These are phyloP conservation scores for Diabrotica balteata DNA, from an alignment of 2,888 invertebrate genomes.

Conservation along the genomic window DNA sequence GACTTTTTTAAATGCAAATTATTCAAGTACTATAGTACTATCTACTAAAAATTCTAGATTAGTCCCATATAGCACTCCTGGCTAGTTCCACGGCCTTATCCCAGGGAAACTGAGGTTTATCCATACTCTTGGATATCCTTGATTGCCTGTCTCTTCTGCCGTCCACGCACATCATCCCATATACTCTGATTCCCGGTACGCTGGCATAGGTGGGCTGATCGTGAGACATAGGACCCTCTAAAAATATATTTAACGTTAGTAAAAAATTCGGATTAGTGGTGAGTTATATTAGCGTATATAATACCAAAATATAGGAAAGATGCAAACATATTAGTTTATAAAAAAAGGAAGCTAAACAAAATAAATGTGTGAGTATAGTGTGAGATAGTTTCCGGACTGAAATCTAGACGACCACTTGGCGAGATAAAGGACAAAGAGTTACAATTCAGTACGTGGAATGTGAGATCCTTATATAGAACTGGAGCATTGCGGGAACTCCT, in stretches of 20 bases:
- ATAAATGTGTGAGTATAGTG: not conserved
- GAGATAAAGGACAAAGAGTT: too few species aligned
- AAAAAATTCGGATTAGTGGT: too few species aligned
- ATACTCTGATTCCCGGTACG: constrained; percentile 91
- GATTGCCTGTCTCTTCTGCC: constrained; percentile 57
- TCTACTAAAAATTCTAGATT: constrained; percentile 27
- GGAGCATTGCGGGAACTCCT: too few species aligned
- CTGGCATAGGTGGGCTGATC: constrained; percentile 94
- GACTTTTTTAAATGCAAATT: constrained; percentile 5
- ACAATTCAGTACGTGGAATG: too few species aligned
- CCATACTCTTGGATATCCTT: constrained; percentile 59
- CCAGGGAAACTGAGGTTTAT: constrained; percentile 76
- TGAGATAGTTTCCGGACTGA: too few species aligned
- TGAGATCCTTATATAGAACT: too few species aligned
- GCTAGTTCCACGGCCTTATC: constrained; percentile 76
- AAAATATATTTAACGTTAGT: constrained; percentile 22
- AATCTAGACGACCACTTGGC: too few species aligned
- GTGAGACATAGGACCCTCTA: constrained; percentile 94
- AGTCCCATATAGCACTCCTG: constrained; percentile 73
- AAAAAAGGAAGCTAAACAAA: not conserved
- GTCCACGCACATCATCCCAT: constrained; percentile 91
- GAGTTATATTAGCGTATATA: too few species aligned
- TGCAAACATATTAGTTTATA: too few species aligned
- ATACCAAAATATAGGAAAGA: too few species aligned
- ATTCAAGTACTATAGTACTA: constrained; percentile 3